A percentile compares a stretch with the other conserved stretches of the same genome.
These are phyloP conservation scores for Argyresthia goedartella DNA, from an alignment of 2,888 invertebrate species.

Conservation along the genomic window DNA sequence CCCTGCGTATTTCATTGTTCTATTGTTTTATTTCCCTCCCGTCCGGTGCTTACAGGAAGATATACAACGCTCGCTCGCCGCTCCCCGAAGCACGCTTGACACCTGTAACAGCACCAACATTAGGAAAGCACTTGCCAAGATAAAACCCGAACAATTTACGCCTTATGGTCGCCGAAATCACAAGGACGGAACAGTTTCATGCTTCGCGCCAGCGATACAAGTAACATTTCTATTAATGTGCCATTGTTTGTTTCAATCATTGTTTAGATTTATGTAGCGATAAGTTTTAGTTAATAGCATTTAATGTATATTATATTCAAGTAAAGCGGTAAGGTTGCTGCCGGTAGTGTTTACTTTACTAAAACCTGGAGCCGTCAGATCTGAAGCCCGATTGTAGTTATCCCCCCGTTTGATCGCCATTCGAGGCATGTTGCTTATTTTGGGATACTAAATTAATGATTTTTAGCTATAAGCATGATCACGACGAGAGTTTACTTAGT, in stretches of 20 bases:
- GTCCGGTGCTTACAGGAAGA: constrained; percentile 38
- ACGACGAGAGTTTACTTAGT: too few species aligned
- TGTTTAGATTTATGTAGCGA: constrained; percentile 52
- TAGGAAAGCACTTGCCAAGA: background rate
- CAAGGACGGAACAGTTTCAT: constrained; percentile 47
- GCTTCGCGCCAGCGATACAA: constrained; percentile 39
- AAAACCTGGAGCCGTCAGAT: constrained; percentile 47
- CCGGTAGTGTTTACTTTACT: constrained; percentile 37
- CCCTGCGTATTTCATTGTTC: constrained; percentile 46
- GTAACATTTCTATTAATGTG: constrained; percentile 50
- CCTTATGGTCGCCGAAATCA: constrained; percentile 19
- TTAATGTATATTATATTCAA: constrained; percentile 31
- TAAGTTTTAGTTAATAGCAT: constrained; percentile 57
- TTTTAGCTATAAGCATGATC: constrained; percentile 20
- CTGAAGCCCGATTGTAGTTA: constrained; percentile 40
- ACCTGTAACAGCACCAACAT: constrained; percentile 23
- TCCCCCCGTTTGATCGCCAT: constrained; percentile 46
- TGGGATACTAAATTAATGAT: constrained; percentile 34
- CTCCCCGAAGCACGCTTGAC: constrained; percentile 18
- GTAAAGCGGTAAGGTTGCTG: constrained; percentile 41
- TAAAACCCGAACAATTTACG: background rate
- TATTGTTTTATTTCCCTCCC: constrained; percentile 42
- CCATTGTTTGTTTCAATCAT: constrained; percentile 67
- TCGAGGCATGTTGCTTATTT: constrained; percentile 36
- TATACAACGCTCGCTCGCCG: constrained; percentile 20